Percentiles rank a stretch among this genome's conserved stretches.
Conservation (phyloP, 1,140 invertebrate genomes). For the Centruroides sculpturatus region DNA sequence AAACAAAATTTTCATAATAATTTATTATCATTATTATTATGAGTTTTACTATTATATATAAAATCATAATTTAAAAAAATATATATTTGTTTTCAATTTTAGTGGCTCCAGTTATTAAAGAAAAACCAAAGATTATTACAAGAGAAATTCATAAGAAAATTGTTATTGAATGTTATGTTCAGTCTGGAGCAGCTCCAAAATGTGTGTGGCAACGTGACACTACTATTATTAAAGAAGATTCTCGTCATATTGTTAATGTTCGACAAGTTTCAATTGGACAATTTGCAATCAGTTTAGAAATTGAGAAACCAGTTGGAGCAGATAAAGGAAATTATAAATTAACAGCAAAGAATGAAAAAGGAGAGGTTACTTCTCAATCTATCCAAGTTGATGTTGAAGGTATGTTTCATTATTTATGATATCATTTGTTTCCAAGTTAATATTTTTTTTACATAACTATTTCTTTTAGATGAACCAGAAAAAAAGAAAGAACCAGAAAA, state of each 20-base stretch:
- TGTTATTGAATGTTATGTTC: constrained; percentile 75
- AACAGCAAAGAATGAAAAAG: constrained; percentile 82
- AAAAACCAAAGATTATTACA: constrained; percentile 75
- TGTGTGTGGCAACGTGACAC: constrained; percentile 80
- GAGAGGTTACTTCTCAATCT: constrained; percentile 74
- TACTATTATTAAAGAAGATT: constrained; percentile 55
- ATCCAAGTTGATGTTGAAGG: constrained; percentile 47
- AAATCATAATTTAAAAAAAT: background rate
- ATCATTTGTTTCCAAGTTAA: too few species aligned
- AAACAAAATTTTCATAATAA: background rate
- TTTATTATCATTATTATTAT: background rate
- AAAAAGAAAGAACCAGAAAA: constrained; percentile 7
- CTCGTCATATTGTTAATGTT: constrained; percentile 54
- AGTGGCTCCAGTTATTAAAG: constrained; percentile 87
- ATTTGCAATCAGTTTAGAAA: constrained; percentile 24
- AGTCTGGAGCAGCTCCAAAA: constrained; percentile 71
- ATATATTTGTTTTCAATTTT: constrained; percentile 21
- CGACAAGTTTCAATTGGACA: constrained; percentile 32
- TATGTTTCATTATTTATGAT: background rate
- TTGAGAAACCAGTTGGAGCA: constrained; percentile 47
- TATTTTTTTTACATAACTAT: too few species aligned
- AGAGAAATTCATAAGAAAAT: constrained; percentile 78
- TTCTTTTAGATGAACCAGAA: constrained; percentile 2
- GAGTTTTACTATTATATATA: background rate
- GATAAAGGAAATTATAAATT: constrained; percentile 83